Percentiles rank a stretch among this genome's conserved stretches.
These are phyloP conservation scores for Melanostoma scalare DNA, from an alignment of 2,888 invertebrate species.

Conservation along the genomic window DNA sequence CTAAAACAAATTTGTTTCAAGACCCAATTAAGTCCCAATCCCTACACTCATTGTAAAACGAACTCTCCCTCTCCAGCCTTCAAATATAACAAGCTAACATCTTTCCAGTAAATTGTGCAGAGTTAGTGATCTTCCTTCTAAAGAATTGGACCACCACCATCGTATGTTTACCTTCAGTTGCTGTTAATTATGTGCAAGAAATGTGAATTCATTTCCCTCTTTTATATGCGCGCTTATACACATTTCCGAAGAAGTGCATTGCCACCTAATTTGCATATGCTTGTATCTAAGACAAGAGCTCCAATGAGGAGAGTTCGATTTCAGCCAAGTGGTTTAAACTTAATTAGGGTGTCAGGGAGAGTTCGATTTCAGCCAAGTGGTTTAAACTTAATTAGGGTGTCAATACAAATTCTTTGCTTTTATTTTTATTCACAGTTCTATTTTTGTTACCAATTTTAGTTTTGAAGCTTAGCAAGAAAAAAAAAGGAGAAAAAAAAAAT, in stretches of 20 bases:
- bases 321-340: slow-evolving; percentile 26
- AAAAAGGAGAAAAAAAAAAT: slow-evolving; percentile 59
- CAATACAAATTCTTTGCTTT: slow-evolving; percentile 76
- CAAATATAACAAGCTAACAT: neutral
- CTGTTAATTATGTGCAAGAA: slow-evolving; percentile 59
- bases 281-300: slow-evolving; percentile 42
- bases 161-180: slow-evolving; percentile 13
- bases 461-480: slow-evolving; percentile 58
- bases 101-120: neutral
- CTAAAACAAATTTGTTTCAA: slow-evolving; percentile 25
- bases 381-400: slow-evolving; percentile 77
- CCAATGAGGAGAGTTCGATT: slow-evolving; percentile 1
- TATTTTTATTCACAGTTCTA: slow-evolving; percentile 71
- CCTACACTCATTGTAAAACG: neutral
- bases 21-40: slow-evolving; percentile 49
- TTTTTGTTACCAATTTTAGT: slow-evolving; percentile 69
- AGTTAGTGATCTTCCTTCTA: slow-evolving; percentile 26
- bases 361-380: slow-evolving; percentile 16
- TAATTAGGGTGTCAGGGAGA: slow-evolving; percentile 80
- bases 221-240: slow-evolving; percentile 13
- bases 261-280: slow-evolving; percentile 49
- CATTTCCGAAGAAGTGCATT: slow-evolving; percentile 17
- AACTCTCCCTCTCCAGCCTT: neutral
- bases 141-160: slow-evolving; percentile 52
- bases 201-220: slow-evolving; percentile 35